Conservation (phyloP, 1,140 invertebrate genomes). For the Bombus superbus region DNA sequence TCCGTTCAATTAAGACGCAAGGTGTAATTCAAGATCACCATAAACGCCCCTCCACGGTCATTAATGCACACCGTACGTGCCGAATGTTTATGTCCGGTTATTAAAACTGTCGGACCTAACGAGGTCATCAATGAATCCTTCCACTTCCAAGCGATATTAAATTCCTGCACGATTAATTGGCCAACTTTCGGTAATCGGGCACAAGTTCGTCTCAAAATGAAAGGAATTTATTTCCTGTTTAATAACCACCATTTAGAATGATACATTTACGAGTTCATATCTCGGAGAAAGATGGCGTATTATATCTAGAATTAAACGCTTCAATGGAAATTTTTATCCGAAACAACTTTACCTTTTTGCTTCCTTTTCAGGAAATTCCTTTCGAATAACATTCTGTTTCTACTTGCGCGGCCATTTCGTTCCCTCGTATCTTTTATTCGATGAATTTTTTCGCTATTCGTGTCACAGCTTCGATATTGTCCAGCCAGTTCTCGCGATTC, state of each 20-base stretch:
- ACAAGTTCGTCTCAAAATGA: neutral
- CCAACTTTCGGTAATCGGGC: neutral
- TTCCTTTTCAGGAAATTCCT: neutral
- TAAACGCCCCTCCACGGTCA: conserved; percentile 22
- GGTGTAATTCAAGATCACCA: conserved; percentile 52
- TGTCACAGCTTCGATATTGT: neutral
- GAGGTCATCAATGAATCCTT: conserved; percentile 21
- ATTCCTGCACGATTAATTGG: conserved; percentile 34
- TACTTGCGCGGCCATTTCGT: neutral
- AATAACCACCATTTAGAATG: neutral
- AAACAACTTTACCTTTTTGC: neutral
- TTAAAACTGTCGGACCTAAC: conserved; percentile 34
- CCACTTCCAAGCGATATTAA: conserved; percentile 25
- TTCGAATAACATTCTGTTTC: neutral
- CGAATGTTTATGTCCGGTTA: conserved; percentile 43
- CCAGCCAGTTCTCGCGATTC: neutral
- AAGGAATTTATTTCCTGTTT: conserved; percentile 7
- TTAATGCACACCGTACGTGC: conserved; percentile 31
- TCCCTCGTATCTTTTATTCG: neutral
- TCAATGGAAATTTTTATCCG: neutral
- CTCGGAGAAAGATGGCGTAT: neutral
- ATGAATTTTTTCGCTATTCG: neutral
- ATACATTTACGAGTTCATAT: neutral
- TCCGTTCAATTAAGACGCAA: conserved; percentile 46
- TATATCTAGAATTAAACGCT: neutral